Base-by-base conservation (phyloP, 2,888 invertebrate species). In the Sepiola atlantica region DNA sequence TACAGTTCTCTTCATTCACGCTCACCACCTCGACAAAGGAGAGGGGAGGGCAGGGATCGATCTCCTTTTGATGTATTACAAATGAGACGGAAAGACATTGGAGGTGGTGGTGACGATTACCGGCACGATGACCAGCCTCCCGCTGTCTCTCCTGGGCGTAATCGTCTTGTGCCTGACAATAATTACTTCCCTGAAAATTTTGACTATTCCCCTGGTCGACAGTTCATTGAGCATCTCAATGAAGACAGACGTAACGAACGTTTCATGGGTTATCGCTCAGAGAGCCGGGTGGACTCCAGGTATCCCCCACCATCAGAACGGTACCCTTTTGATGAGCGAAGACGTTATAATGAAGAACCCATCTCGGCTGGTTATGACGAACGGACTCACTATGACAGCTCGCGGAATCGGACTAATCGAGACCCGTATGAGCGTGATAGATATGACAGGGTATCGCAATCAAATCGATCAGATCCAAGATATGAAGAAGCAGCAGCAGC, bases 341-440 rank as follows among this genome's bases (percentile, higher is more conserved):
- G 55, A 35, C 93, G 93, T 55, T 93, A 93, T 55, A 93, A 57
- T 93, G 93, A 93, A 35, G 93, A 93, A 93, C 55, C 57, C 24
- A 35, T 93, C 55, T 16, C 55, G 4, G 35, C 93, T 55, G 93
- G 20, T 55, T 93, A 93, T 93, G 93, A 93, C 32, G 93, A 93
- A 28, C 21, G 93, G n/a, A 35, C 93, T 93, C 93, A 93, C 55
- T 93, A 55, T 93, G 93, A 93, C 21, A 93, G 21, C 93, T 55
- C 93, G n/a, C 54, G 57, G 35, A 35, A 55, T 55, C 55, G 93
- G n/a, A 35, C 55, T 54, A 57, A 55, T 55, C 93, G 93, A 57
- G 93, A 93, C 32, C 55, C 55, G 28, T 57, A 93, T 93, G 93
- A 93, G 92, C 92, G 92, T 45, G 92, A 92, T 45, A 92, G 92